Percentiles rank a stretch among this genome's conserved stretches.
These are phyloP conservation scores for Perca schrenkii DNA, from an alignment of 2,113 vertebrate species.

Conservation along the genomic window DNA sequence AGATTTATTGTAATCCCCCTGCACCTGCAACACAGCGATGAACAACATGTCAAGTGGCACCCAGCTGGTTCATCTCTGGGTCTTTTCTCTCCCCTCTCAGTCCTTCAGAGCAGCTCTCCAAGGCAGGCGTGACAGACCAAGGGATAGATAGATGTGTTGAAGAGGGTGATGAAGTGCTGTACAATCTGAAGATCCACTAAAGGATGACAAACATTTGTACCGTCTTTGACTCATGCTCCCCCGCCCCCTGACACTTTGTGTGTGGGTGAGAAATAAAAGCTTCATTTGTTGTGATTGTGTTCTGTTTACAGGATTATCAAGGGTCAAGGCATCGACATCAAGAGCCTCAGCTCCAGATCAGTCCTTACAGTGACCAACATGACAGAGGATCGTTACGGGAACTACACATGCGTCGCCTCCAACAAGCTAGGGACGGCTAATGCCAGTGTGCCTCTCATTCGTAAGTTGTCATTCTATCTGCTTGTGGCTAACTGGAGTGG, in stretches of 20 bases:
- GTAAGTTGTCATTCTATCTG: constrained; percentile 89
- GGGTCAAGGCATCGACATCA: constrained; percentile 96
- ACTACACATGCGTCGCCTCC: constrained; percentile 97
- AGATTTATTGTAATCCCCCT: constrained; percentile 48
- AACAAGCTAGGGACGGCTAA: constrained; percentile 97
- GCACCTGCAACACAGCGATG: constrained; percentile 62
- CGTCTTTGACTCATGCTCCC: constrained; percentile 23
- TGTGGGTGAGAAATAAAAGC: constrained; percentile 26
- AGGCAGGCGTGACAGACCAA: constrained; percentile 21
- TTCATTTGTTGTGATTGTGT: constrained; percentile 44
- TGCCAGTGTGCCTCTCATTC: constrained; percentile 95
- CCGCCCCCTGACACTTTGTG: constrained; percentile 6
- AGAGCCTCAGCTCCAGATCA: constrained; percentile 96
- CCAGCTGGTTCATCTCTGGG: constrained; percentile 65
- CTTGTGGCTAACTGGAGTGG: constrained; percentile 60
- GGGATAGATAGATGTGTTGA: constrained; percentile 65
- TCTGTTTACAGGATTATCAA: constrained; percentile 91
- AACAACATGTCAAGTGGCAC: constrained; percentile 66
- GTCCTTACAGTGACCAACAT: constrained; percentile 97
- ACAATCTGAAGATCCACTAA: constrained; percentile 52
- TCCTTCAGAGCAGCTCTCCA: constrained; percentile 61
- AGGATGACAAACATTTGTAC: constrained; percentile 59
- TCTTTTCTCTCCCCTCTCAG: constrained; percentile 59
- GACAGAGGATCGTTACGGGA: constrained; percentile 99
- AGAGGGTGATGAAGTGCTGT: constrained; percentile 62